Conservation (phyloP, 1,140 invertebrate genomes). For the Euura lappo region DNA sequence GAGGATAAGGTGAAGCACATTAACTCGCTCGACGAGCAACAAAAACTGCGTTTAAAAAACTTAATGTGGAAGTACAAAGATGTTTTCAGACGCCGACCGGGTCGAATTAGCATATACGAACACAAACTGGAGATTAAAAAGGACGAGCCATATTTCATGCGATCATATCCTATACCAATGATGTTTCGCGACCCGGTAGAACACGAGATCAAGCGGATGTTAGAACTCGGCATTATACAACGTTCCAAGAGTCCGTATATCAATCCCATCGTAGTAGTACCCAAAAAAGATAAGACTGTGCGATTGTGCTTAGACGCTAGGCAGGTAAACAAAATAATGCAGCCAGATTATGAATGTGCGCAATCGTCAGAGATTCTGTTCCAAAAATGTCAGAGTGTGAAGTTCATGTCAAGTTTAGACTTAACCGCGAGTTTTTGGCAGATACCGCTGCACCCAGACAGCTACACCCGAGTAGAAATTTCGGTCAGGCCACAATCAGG, state of each 20-base stretch:
- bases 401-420: too few species aligned
- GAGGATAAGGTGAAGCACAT: neutral
- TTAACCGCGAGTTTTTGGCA: too few species aligned
- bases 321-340: slow-evolving; percentile 37
- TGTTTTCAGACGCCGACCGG: slow-evolving; percentile 25
- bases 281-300: slow-evolving; percentile 38
- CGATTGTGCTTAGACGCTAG: slow-evolving; percentile 45
- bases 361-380: too few species aligned
- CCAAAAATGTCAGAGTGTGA: too few species aligned
- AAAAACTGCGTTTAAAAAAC: neutral
- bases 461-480: too few species aligned
- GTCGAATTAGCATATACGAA: slow-evolving; percentile 21
- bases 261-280: slow-evolving; percentile 39
- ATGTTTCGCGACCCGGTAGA: slow-evolving; percentile 25
- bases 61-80: too few species aligned
- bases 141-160: too few species aligned
- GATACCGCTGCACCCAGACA: too few species aligned
- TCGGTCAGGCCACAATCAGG: too few species aligned
- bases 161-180: too few species aligned
- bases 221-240: slow-evolving; percentile 32
- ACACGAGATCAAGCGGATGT: slow-evolving; percentile 23
- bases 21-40: neutral
- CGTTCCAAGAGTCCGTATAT: slow-evolving; percentile 37
- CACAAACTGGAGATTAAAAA: slow-evolving; percentile 28
- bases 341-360: slow-evolving; percentile 37